These are phyloP conservation scores for Entomobrya multifasciata DNA, from an alignment of 2,888 invertebrate genomes.

Conservation along the genomic window DNA sequence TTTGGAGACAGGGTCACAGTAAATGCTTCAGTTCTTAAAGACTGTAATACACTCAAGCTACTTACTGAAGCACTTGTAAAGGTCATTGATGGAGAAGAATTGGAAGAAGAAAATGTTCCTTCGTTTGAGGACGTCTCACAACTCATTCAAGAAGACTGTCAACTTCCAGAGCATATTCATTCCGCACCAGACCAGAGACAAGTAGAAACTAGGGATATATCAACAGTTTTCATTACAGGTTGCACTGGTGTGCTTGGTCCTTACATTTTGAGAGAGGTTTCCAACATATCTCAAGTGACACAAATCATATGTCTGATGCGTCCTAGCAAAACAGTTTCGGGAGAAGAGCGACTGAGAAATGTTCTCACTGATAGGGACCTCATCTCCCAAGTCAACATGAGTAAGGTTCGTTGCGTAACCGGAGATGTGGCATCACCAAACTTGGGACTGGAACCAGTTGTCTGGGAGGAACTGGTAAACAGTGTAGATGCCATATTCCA, in stretches of 20 bases:
- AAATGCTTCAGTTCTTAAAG: background rate
- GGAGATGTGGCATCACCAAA: conserved; percentile 30
- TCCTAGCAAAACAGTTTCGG: background rate
- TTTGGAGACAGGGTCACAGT: conserved; percentile 16
- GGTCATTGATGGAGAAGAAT: too few relatives aligned
- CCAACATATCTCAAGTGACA: conserved; percentile 1
- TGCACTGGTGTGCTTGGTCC: conserved; percentile 69
- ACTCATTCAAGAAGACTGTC: conserved; percentile 45
- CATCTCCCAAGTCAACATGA: background rate
- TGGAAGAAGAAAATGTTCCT: too few relatives aligned
- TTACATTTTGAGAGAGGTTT: conserved; percentile 60
- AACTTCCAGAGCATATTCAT: conserved; percentile 10
- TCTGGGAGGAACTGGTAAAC: conserved; percentile 3
- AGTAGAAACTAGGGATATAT: background rate
- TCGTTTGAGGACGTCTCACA: conserved; percentile 43
- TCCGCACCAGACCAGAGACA: too few relatives aligned
- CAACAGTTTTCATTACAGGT: conserved; percentile 68
- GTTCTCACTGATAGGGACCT: background rate
- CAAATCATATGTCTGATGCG: conserved; percentile 56
- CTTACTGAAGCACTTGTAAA: too few relatives aligned
- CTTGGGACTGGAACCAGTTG: background rate
- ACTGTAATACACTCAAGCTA: background rate
- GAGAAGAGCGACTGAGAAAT: background rate
- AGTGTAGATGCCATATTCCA: conserved; percentile 50
- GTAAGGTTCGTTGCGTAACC: background rate